These are phyloP conservation scores for Sarcophaga carnaria DNA, from an alignment of 2,888 invertebrate species.

Conservation along the genomic window DNA sequence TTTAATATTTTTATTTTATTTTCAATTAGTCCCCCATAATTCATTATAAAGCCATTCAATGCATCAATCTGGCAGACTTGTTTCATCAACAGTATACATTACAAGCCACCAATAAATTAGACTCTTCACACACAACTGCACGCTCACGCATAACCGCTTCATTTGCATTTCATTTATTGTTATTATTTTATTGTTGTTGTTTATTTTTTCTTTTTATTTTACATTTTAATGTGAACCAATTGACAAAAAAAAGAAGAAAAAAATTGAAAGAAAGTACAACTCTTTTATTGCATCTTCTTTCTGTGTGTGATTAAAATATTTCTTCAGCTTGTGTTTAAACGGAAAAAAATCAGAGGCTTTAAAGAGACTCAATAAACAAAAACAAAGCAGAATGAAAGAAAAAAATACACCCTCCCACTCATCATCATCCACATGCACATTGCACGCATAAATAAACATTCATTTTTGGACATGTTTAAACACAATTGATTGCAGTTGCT, in stretches of 20 bases:
- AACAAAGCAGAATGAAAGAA: neutral
- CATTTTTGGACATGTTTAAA: slow-evolving; percentile 21
- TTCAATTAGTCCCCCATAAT: too few relatives aligned
- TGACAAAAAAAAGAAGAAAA: neutral
- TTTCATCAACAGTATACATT: too few relatives aligned
- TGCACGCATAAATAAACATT: slow-evolving; percentile 31
- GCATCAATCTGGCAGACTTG: too few relatives aligned
- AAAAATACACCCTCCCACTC: slow-evolving; percentile 19
- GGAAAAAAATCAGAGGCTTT: too few relatives aligned
- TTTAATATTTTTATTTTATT: too few relatives aligned
- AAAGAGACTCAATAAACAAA: neutral
- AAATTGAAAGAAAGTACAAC: neutral
- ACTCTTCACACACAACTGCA: too few relatives aligned
- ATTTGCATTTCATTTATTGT: neutral
- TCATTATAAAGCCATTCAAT: too few relatives aligned
- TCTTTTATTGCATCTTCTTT: neutral
- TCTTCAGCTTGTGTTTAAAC: neutral
- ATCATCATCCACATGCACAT: neutral
- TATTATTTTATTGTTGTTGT: neutral
- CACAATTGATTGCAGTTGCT: slow-evolving; percentile 18
- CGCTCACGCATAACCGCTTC: neutral
- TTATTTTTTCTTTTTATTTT: neutral
- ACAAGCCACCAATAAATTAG: too few relatives aligned
- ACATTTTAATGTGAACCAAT: neutral
- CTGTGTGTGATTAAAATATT: neutral